A percentile compares a stretch with the other conserved stretches of the same genome.
Conservation (phyloP, 2,113 vertebrate species). For the Toxotes jaculatrix region DNA sequence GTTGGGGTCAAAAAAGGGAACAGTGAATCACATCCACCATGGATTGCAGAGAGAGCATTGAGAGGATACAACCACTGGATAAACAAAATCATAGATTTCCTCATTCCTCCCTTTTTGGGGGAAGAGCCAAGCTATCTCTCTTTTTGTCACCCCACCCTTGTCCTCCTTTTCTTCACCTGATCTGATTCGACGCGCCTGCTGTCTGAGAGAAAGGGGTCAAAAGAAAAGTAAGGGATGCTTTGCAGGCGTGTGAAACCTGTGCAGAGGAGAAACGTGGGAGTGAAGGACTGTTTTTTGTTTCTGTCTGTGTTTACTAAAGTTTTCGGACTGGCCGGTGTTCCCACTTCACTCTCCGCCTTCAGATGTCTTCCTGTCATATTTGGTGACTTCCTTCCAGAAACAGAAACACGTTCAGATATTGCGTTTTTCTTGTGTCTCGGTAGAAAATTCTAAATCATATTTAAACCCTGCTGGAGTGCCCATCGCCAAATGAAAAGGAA, state of each 20-base stretch:
- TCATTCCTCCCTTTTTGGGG: slow-evolving; percentile 38
- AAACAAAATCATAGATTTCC: slow-evolving; percentile 50
- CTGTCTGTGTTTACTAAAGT: slow-evolving; percentile 61
- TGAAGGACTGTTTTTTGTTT: slow-evolving; percentile 42
- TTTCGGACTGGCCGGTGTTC: slow-evolving; percentile 32
- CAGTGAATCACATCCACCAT: slow-evolving; percentile 43
- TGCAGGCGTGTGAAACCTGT: slow-evolving; percentile 12
- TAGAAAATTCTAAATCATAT: not conserved
- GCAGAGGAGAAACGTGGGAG: slow-evolving; percentile 19
- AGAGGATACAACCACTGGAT: slow-evolving; percentile 75
- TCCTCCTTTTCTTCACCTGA: slow-evolving; percentile 34
- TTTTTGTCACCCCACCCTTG: slow-evolving; percentile 15
- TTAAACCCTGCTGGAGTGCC: slow-evolving; percentile 21
- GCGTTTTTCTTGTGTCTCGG: slow-evolving; percentile 17
- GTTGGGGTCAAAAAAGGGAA: slow-evolving; percentile 64
- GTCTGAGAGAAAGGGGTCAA: slow-evolving; percentile 17
- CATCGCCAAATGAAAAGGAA: slow-evolving; percentile 50
- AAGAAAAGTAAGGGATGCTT: slow-evolving; percentile 23
- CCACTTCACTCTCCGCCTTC: slow-evolving; percentile 34
- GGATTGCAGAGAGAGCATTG: slow-evolving; percentile 17
- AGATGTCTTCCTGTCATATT: slow-evolving; percentile 71
- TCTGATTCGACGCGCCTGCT: slow-evolving; percentile 21
- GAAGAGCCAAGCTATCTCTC: slow-evolving; percentile 40
- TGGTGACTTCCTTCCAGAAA: slow-evolving; percentile 56
- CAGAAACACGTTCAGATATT: slow-evolving; percentile 22